phyloP scores from a whole-genome alignment of 2,797 vertebrate genomes.

The Melopsittacus undulatus region DNA sequence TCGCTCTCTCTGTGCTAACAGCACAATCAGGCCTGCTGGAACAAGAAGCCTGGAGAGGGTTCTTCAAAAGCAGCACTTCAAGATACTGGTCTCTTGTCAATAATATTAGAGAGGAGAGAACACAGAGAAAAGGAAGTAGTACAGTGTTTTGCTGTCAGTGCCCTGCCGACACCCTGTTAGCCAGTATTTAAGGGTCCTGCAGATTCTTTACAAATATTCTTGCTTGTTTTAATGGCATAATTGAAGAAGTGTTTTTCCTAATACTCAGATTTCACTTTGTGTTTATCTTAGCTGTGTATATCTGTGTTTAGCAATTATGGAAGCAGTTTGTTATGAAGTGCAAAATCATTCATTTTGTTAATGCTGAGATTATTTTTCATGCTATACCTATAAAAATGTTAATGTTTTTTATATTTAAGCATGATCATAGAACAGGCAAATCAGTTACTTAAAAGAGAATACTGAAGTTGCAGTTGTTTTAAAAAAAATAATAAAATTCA shows the following conservation, averaged over 20 bases:
- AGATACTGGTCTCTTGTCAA: constrained; percentile 73
- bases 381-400: constrained; percentile 24
- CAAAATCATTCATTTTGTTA: constrained; percentile 22
- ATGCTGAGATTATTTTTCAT: constrained; percentile 43
- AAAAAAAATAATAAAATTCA: not conserved
- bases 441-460: constrained; percentile 11
- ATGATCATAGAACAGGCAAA: not conserved
- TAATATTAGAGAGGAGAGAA: constrained; percentile 68
- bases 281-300: constrained; percentile 54
- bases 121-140: constrained; percentile 59
- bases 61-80: constrained; percentile 81
- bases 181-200: constrained; percentile 56
- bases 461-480: constrained; percentile 2
- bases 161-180: constrained; percentile 71
- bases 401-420: not conserved
- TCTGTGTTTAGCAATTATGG: constrained; percentile 40
- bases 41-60: constrained; percentile 79
- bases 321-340: constrained; percentile 54
- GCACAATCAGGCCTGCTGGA: constrained; percentile 78
- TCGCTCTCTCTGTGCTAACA: constrained; percentile 77
- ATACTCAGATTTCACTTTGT: constrained; percentile 44
- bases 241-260: constrained; percentile 55
- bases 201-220: constrained; percentile 64
- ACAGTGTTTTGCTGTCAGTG: constrained; percentile 68
- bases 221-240: constrained; percentile 61